A percentile compares a stretch with the other conserved stretches of the same genome.
Conservation (phyloP, 92 coral and sea anemone species). For the Porites cylindrica region DNA sequence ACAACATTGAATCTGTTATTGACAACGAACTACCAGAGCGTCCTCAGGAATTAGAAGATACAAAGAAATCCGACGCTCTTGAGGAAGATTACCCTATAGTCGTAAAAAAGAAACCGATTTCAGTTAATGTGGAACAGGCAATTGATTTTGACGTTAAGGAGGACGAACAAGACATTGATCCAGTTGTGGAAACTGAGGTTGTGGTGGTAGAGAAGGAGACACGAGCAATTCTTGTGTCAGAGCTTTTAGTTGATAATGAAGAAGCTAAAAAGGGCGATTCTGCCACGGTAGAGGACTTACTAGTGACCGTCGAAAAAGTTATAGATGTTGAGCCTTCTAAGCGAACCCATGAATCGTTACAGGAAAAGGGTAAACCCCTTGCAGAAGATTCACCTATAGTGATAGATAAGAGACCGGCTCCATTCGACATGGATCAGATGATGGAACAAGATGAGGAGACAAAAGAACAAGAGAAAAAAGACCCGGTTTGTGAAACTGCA, state of each 20-base stretch:
- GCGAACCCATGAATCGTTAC: not conserved
- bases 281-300: not conserved
- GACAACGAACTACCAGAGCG: not conserved
- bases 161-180: not conserved
- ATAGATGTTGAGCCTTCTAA: not conserved
- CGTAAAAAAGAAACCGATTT: not conserved
- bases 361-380: not conserved
- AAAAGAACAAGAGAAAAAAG: not conserved
- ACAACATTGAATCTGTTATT: not conserved
- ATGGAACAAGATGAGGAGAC: not conserved
- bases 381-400: constrained; percentile 18
- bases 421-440: not conserved
- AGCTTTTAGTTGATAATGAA: not conserved
- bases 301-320: not conserved
- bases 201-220: not conserved
- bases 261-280: not conserved
- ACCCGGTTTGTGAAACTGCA: no score
- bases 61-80: not conserved
- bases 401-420: constrained; percentile 9
- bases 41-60: not conserved
- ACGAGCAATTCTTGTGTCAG: constrained; percentile 1
- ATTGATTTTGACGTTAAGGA: not conserved
- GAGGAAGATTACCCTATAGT: constrained; percentile 1
- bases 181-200: not conserved
- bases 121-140: not conserved